A percentile compares a stretch with the other conserved stretches of the same genome.
phyloP scores from a whole-genome alignment of 2,888 invertebrate species.

The Mimas tiliae region DNA sequence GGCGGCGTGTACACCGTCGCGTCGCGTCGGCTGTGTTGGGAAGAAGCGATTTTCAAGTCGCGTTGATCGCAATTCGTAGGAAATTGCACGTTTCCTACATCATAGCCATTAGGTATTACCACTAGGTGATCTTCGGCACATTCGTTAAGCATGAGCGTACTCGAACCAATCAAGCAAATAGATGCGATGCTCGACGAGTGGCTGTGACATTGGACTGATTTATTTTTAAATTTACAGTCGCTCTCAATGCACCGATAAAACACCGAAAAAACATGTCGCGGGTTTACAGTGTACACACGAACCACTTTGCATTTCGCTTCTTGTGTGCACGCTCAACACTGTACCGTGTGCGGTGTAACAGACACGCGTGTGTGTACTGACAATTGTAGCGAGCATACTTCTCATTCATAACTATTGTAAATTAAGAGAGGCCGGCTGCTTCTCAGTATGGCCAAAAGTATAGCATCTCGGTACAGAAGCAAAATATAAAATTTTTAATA shows the following conservation, averaged over 20 bases:
- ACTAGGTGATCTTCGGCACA: neutral
- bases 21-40: neutral
- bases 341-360: neutral
- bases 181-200: neutral
- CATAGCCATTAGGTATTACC: neutral
- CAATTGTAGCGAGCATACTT: neutral
- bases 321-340: neutral
- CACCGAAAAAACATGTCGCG: neutral
- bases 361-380: neutral
- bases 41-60: neutral
- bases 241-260: neutral
- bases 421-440: slow-evolving; percentile 18
- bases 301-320: neutral
- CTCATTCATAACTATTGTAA: slow-evolving; percentile 1
- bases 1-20: neutral
- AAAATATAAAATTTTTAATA: slow-evolving; percentile 5
- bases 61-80: neutral
- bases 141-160: slow-evolving; percentile 1
- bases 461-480: slow-evolving; percentile 6
- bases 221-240: slow-evolving; percentile 17
- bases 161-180: neutral
- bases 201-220: slow-evolving; percentile 16
- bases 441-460: neutral
- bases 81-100: slow-evolving; percentile 13
- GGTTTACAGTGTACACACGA: neutral